Evolutionary conservation across 2,888 invertebrate genomes (phyloP), one percentile per base, ranked within the genome.

Genomic region (Ischnus inquisitorius): DNA sequence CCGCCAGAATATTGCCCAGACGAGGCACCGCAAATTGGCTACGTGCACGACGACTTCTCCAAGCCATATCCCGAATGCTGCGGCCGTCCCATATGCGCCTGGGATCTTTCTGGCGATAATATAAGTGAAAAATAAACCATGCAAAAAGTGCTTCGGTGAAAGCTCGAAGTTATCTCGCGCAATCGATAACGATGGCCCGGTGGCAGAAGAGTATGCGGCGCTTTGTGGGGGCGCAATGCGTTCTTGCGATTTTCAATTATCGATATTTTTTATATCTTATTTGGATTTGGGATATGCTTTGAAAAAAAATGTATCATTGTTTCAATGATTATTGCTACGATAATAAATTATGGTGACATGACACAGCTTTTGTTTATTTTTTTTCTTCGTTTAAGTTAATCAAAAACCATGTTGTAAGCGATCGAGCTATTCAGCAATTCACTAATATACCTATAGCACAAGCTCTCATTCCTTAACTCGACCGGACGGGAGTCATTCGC

Each of bases 61-160:
- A 60, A 67, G 54, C 64, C 54, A 22, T 79, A 51, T 22, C 79
- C 79, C n/a, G 43, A 81, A 16, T 81, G 81, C 41, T 78, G 78
- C 51, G 19, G 28, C 0, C 2, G 10, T 16, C 64, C 64, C 8
- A 64, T 64, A 34, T 64, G 64, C 16, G 64, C 39, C 64, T 1
- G 1, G 14, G 25, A 28, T 25, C 25, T 60, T 25, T 28, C n/a
- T 12, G 60, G 6, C 12, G 14, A 60, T 22, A n/a, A 28, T 28
- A 22, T 22, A 4, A 57, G n/a, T n/a, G 25, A 14, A 12, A 25
- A 2, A 14, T 3, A 16, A 10, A 28, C n/a, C 3, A n/a, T 57
- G 57, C 25, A 1, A 28, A 60, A 28, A 60, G 25, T 28, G 12
- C 25, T 60, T 28, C 5, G 14, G 22, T 25, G 12, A 22, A 25